Evolutionary conservation across 2,888 invertebrate species (phyloP), one percentile per base, ranked within the genome.

Genomic region (Lobophora halterata): DNA sequence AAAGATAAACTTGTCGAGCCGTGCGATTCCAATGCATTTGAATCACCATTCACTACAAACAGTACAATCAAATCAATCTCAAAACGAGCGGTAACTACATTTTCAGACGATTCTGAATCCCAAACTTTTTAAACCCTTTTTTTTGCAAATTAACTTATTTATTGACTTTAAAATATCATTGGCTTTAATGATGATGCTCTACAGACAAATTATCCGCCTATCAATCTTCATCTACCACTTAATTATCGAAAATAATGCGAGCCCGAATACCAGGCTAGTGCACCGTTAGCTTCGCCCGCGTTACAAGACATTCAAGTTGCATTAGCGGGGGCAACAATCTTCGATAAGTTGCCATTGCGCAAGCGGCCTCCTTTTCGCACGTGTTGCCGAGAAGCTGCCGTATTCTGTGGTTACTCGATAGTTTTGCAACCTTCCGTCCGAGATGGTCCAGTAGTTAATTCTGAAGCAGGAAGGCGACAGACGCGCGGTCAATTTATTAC

Each of bases 321-420:
- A 73, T 16, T 35, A 20, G 67, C 48, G 69, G 70, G 74, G 74
- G 75, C 79, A 79, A 75, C 69, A 79, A 69, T 81, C 80, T 80
- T 72, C 70, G 78, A 75, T 75, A 76, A 72, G 65, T 70, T 52
- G 58, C 60, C 55, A 71, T 83, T 85, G 75, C 74, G 74, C 71
- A 81, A 83, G 59, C 66, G 75, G 59, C 75, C 77, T 69, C 70
- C 57, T 70, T 81, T 77, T 76, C 51, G 78, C 82, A 81, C 79
- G 81, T 81, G 82, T 68, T 69, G 58, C 23, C 21, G 7, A 17
- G 3, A 43, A 30, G 33, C 29, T 36, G 21, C 18, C 21, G 14
- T 43, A 38, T 29, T 43, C 37, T 43, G 37, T 43, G 33, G 37
- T 28, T 21, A n/a, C 49, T 61, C 59, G 53, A 65, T 60, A 57